Evolutionary conservation across 2,113 vertebrate genomes (phyloP).

Genomic region (Nerophis ophidion): DNA sequence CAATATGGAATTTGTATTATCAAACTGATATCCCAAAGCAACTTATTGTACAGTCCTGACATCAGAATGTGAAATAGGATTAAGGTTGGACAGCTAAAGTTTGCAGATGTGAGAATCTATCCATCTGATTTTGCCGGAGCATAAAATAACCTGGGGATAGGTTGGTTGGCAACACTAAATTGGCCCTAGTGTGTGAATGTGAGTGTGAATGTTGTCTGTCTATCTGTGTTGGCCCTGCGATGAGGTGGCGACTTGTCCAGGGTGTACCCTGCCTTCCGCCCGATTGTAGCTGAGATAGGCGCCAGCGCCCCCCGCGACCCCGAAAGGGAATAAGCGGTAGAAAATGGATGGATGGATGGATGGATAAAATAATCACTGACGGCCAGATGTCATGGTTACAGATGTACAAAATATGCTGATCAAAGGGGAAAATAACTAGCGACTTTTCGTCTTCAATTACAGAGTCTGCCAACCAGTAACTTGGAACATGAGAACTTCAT

Average conservation of each 20-base stretch:
- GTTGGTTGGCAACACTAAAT: too few species aligned
- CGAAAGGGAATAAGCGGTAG: too few species aligned
- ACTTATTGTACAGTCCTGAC: background rate
- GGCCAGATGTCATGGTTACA: background rate
- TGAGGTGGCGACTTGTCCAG: too few species aligned
- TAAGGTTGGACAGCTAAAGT: conserved; percentile 5
- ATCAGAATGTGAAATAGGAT: conserved; percentile 3
- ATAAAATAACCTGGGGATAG: too few species aligned
- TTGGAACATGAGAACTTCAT: conserved; percentile 42
- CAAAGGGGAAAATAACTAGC: conserved; percentile 24
- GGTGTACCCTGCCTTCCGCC: too few species aligned
- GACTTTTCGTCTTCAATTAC: conserved; percentile 45
- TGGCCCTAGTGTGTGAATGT: too few species aligned
- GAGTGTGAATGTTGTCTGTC: too few species aligned
- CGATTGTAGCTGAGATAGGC: too few species aligned
- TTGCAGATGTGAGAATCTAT: background rate
- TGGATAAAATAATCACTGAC: conserved; percentile 10
- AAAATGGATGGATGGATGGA: too few species aligned
- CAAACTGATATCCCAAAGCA: background rate
- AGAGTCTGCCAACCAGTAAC: conserved; percentile 39
- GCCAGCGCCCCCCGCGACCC: too few species aligned
- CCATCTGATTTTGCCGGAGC: background rate
- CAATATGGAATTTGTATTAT: background rate
- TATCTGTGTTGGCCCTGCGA: too few species aligned
- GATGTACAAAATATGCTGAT: conserved; percentile 8